Base-by-base conservation (phyloP, 2,888 invertebrate species). In the Nephrocerus scutellatus region DNA sequence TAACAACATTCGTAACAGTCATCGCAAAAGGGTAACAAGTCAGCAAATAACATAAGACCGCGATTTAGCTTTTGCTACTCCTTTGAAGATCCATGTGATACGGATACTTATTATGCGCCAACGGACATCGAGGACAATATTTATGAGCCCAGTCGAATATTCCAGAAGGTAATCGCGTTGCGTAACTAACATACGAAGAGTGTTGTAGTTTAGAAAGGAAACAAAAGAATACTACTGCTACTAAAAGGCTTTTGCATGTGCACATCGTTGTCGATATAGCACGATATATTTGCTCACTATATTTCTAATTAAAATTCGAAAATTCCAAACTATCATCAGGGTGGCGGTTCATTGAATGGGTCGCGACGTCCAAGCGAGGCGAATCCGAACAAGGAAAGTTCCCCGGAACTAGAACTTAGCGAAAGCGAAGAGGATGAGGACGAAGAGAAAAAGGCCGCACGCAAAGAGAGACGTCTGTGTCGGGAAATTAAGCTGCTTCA, bases 391-490 rank as follows among this genome's bases (percentile, higher is more conserved):
- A 62, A 63, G 70, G 60, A 79, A 74, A 66, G 77, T 72, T 63
- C 77, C 68, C 62, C 80, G 58, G 73, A 77, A 67, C 65, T 72
- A 63, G 70, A 79, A 62, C 68, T 80, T 66, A 70, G 73, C 63
- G 66, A 79, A 68, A 63, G 78, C 68, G 72, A 78, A 65, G 77
- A 76, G 48, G 73, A 82, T 62, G 76, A 85, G 68, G 74, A 79
- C 57, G 72, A 77, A 67, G 70, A 82, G 64, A 74, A 76, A 51
- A 71, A 73, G 48, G 69, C 73, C 56, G 73, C 82, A 64, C 67
- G 85, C 63, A 76, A 87, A 71, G 66, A 87, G 56, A 77, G 85
- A 71, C 69, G 82, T 48, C 60, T 82, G 47, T 70, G 63, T 14
- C 62, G 68, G 30, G 69, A 69, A 47, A 59, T 69, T 12, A 65